Evolutionary conservation across 35 echinoderm and acorn worm species (phyloP), one percentile per base, ranked within the genome.

Genomic region (Acanthaster planci): DNA sequence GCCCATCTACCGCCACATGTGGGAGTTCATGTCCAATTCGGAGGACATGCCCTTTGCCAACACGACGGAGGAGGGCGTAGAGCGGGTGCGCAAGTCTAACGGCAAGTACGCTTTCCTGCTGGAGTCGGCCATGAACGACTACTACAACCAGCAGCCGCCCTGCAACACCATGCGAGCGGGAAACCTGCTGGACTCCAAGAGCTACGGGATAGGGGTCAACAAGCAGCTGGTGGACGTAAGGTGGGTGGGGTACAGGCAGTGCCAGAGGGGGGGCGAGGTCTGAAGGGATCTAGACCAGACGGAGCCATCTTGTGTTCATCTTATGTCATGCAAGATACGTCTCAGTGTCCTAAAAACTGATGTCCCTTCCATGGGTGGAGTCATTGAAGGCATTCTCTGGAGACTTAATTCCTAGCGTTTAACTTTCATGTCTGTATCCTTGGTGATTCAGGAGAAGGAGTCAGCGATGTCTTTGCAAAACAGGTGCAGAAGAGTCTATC

Each of bases 91-190:
- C 18, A 37, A 86, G 57, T 86, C 88, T 23, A 89, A 89, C 77
- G 96, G 96, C 26, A 89, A 84, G 34, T 99, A 94, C 21, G 88
- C 92, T 5, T 99, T 91, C 78, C 82, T 99, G 0, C 60, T 99
- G n/a, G 96, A 99, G 47, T 94, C 92, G 7, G 89, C 87, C n/a
- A 91, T 93, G 52, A 93, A 94, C 56, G 89, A 89, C 0, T 99
- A 91, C 19, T 47, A 84, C 52, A 94, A 84, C 64, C 77, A 84
- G 27, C 87, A 85, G 55, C 32, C 80, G 59, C 96, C 96, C 2
- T 99, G 96, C 52, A 85, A 94, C 44, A 94, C 96, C 7, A 86
- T 94, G 89, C 80, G 54, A 17, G 86, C 94, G 1, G 85, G 84
- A 1, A 86, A 91, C 38, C 72, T 82, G 14, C 58, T 99, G n/a